Percentiles rank a stretch among this genome's conserved stretches.
These are phyloP conservation scores for Etheostoma perlongum DNA, from an alignment of 2,797 vertebrate species.

Conservation along the genomic window DNA sequence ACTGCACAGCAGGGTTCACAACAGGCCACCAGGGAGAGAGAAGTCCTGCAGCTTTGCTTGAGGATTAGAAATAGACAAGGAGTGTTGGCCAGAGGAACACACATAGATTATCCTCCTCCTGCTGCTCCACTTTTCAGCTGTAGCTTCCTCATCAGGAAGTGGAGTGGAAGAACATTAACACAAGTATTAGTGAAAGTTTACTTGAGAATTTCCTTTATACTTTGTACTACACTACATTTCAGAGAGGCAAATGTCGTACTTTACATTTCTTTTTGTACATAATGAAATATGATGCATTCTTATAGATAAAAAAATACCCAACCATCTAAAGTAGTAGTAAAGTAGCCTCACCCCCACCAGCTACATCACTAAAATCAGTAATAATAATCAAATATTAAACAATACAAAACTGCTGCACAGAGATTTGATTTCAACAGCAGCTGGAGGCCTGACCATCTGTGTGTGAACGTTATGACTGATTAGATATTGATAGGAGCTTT, in stretches of 20 bases:
- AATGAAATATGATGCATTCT: neutral
- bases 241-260: neutral
- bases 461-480: slow-evolving; percentile 21
- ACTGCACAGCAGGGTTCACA: slow-evolving; percentile 39
- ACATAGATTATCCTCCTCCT: slow-evolving; percentile 66
- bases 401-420: neutral
- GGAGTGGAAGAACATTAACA: slow-evolving; percentile 4
- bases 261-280: neutral
- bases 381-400: neutral
- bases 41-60: slow-evolving; percentile 64
- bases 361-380: neutral
- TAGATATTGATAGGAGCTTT: slow-evolving; percentile 24
- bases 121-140: slow-evolving; percentile 32
- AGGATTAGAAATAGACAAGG: slow-evolving; percentile 73
- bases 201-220: neutral
- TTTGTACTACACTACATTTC: neutral
- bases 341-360: neutral
- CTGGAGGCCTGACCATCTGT: neutral
- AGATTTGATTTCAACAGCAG: slow-evolving; percentile 9
- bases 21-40: slow-evolving; percentile 47
- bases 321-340: neutral
- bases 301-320: neutral
- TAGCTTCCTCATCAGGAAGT: slow-evolving; percentile 12
- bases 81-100: slow-evolving; percentile 43
- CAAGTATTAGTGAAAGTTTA: neutral